phyloP scores from a whole-genome alignment of 2,888 invertebrate genomes.

The Leucophenga montana region DNA sequence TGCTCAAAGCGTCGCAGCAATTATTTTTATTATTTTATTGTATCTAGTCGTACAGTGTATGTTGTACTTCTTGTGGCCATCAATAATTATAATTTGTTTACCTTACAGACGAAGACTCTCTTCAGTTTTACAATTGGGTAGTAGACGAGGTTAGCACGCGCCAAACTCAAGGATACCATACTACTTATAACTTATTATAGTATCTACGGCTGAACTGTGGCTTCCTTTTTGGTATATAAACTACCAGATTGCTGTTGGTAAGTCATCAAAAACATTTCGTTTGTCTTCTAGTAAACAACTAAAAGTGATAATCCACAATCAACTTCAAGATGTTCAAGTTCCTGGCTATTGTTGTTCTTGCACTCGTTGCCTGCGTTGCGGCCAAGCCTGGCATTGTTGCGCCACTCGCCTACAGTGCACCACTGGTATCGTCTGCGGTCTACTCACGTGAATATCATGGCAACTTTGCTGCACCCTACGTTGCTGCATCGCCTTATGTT shows the following conservation, averaged over 20 bases:
- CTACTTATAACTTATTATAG: too few relatives aligned
- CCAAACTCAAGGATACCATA: conserved; percentile 35
- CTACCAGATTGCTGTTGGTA: conserved; percentile 18
- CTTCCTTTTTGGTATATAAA: conserved; percentile 40
- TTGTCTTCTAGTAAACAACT: conserved; percentile 42
- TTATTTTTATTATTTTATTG: too few relatives aligned
- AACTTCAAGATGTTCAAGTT: too few relatives aligned
- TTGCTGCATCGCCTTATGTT: conserved; percentile 36
- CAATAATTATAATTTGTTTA: not conserved
- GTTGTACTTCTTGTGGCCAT: not conserved
- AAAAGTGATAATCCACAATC: too few relatives aligned
- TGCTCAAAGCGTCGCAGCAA: too few relatives aligned
- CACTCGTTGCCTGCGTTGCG: too few relatives aligned
- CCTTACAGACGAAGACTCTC: too few relatives aligned
- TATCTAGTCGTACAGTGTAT: too few relatives aligned
- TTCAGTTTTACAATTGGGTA: too few relatives aligned
- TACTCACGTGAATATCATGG: conserved; percentile 77
- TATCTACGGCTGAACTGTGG: too few relatives aligned
- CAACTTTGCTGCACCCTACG: conserved; percentile 68
- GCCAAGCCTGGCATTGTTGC: too few relatives aligned
- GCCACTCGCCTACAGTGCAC: conserved; percentile 71
- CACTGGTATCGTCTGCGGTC: conserved; percentile 72
- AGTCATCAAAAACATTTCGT: conserved; percentile 57
- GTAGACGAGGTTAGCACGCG: conserved; percentile 32
- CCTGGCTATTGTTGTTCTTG: too few relatives aligned